Evolutionary conservation across 2,797 vertebrate genomes (phyloP).

Genomic region (Cyprinodon diabolis): DNA sequence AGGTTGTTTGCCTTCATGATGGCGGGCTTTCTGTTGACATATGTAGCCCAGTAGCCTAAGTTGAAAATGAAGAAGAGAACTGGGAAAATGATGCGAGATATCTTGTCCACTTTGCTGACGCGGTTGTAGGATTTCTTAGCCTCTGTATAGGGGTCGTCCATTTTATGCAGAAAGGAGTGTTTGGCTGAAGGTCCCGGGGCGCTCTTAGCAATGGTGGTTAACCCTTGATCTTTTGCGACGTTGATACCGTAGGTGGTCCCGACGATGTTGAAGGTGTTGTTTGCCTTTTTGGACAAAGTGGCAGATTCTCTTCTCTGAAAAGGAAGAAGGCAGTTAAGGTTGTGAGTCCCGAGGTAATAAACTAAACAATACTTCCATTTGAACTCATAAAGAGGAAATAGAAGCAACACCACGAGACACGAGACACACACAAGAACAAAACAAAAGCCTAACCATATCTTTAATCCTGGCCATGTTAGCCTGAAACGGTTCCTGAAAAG

Average conservation of each 20-base stretch:
- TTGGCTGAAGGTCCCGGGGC: constrained; percentile 72
- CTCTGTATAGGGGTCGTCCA: constrained; percentile 90
- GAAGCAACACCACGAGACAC: constrained; percentile 83
- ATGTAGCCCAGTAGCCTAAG: constrained; percentile 97
- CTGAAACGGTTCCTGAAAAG: constrained; percentile 82
- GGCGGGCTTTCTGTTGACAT: constrained; percentile 94
- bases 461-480: constrained; percentile 84
- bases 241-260: constrained; percentile 96
- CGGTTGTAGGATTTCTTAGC: constrained; percentile 98
- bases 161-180: constrained; percentile 77
- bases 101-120: constrained; percentile 99
- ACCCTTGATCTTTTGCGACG: constrained; percentile 91
- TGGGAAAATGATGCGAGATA: constrained; percentile 98
- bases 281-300: constrained; percentile 92
- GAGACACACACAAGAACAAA: constrained; percentile 82
- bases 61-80: constrained; percentile 99
- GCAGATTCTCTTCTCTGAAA: constrained; percentile 93
- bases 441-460: constrained; percentile 83
- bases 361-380: constrained; percentile 82
- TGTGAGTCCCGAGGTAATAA: constrained; percentile 57
- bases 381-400: constrained; percentile 83
- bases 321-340: constrained; percentile 70
- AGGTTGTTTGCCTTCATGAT: constrained; percentile 93
- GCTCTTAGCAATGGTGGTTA: constrained; percentile 93
- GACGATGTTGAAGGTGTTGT: constrained; percentile 98